Evolutionary conservation across 2,113 vertebrate genomes (phyloP), one percentile per base, ranked within the genome.

Genomic region (Misgurnus mizolepis): DNA sequence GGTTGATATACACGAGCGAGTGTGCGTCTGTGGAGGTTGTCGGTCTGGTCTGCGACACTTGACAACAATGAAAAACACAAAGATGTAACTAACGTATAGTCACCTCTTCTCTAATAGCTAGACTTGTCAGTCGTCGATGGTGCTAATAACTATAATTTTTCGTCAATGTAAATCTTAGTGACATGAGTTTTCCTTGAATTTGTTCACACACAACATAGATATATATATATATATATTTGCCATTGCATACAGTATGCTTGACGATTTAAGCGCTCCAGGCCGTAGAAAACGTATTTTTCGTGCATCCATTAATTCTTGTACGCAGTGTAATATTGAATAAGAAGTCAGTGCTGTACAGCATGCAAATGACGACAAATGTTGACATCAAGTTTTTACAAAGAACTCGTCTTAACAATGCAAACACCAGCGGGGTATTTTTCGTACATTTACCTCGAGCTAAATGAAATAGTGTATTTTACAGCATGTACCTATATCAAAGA

Each of bases 401-500:
- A 53, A 55, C 53, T 71, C 74, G 84, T 72, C 82, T 86, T 80
- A 88, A 85, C 77, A 88, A 60, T 78, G 47, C 11, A 43, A 73
- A 55, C 61, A 83, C 43, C 70, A 79, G 55, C 66, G n/a, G 64
- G 65, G 17, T 41, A 18, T 65, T 10, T 58, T 86, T 45, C 82
- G 84, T 84, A 73, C 75, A 53, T 88, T 80, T 82, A 82, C 89
- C 87, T 84, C 74, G 81, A 85, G 73, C 86, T 85, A 89, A 91
- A 91, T 91, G 86, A 89, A 86, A 87, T 86, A 86, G 89, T 92
- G 80, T 85, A 4, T 82, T 67, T 55, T 71, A 53, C 88, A 87
- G 89, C 89, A 89, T 90, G 88, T 90, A 92, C 90, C 90, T 91
- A 90, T 92, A 91, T 95, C 93, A 95, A 92, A 96, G 93, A 94